Conservation (phyloP, 2,113 vertebrate species). For the Ctenodactylus gundi region DNA sequence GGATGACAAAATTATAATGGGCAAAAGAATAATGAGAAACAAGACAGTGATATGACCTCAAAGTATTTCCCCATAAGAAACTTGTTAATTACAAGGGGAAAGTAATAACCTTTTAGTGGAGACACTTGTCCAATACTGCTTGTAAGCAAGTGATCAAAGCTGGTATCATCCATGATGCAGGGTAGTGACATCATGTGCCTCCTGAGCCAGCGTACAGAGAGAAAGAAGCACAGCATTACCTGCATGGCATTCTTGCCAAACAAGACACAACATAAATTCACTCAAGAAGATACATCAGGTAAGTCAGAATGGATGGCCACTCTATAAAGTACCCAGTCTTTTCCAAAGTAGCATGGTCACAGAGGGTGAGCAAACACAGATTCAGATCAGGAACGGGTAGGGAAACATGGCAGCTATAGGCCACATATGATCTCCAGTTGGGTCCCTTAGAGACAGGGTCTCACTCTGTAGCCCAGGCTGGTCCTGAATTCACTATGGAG, state of each 20-base stretch:
- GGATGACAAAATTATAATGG: conserved; percentile 12
- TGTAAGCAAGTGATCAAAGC: background rate
- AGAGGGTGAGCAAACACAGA: background rate
- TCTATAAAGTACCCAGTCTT: background rate
- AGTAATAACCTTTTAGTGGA: background rate
- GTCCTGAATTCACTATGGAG: no score
- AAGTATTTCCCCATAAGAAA: background rate
- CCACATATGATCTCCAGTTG: no score
- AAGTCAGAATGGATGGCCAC: background rate
- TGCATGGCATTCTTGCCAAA: background rate
- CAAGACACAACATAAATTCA: background rate
- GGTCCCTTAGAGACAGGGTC: no score
- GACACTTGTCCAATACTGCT: background rate
- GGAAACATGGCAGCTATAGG: background rate
- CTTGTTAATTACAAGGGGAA: background rate
- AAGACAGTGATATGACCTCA: conserved; percentile 16
- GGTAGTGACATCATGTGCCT: rapidly evolving
- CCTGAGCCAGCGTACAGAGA: background rate
- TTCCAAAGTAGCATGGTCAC: background rate
- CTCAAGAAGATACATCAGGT: background rate
- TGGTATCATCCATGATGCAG: background rate
- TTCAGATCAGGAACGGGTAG: background rate
- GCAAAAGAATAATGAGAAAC: background rate
- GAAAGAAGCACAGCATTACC: background rate
- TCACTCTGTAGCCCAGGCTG: no score